Conservation (phyloP, 2,113 vertebrate species). For the Chelonoidis abingdonii region DNA sequence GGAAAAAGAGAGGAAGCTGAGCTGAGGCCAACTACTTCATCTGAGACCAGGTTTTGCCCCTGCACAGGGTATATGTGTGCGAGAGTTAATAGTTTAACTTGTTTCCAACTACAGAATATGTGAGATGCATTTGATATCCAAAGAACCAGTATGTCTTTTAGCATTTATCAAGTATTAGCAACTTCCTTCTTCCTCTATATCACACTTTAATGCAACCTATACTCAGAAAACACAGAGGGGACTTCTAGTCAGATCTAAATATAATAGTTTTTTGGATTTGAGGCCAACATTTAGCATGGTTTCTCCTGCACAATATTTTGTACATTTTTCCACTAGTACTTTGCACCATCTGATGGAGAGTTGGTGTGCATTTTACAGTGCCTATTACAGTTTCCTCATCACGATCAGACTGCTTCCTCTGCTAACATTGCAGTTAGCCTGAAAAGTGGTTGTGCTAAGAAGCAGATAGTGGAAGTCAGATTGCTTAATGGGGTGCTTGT, state of each 20-base stretch:
- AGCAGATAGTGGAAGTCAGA: neutral
- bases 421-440: neutral
- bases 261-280: neutral
- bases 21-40: slow-evolving; percentile 44
- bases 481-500: neutral
- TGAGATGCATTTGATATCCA: neutral
- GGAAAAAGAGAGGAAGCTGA: neutral
- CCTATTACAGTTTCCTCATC: neutral
- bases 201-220: neutral
- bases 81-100: no score
- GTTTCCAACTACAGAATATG: neutral
- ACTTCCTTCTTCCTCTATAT: neutral
- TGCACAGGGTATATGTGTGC: neutral
- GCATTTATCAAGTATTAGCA: neutral
- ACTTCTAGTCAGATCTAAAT: neutral
- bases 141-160: neutral
- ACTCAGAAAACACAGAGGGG: neutral
- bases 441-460: neutral
- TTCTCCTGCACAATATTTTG: neutral
- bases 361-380: neutral
- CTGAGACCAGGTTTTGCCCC: neutral
- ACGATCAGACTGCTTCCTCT: neutral
- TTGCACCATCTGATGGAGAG: neutral
- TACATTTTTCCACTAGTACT: neutral
- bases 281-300: neutral